These are phyloP conservation scores for Agrenia bidenticulata DNA, from an alignment of 2,888 invertebrate species.

Conservation along the genomic window DNA sequence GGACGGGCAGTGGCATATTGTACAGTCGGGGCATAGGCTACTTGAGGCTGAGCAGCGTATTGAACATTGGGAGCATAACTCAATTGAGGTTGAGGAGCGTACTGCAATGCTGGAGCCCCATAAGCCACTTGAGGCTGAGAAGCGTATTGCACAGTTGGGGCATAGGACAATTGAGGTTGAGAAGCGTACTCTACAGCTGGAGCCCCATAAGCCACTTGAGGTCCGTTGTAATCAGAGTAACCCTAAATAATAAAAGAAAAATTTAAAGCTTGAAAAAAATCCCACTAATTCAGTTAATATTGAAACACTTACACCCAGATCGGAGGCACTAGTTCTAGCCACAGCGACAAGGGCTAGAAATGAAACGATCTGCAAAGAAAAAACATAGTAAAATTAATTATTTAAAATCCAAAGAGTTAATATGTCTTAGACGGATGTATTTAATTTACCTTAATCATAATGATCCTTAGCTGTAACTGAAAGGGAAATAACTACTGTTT, in stretches of 20 bases:
- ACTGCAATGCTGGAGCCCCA: constrained; percentile 9
- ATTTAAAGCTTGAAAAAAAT: too few relatives aligned
- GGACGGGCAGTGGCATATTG: constrained; percentile 28
- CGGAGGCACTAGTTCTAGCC: constrained; percentile 27
- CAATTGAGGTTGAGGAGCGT: too few relatives aligned
- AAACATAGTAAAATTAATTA: not conserved
- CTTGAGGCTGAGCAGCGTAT: too few relatives aligned
- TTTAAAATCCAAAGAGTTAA: too few relatives aligned
- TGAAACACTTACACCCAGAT: not conserved
- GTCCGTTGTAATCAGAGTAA: constrained; percentile 7
- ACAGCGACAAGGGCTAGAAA: constrained; percentile 24
- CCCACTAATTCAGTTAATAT: too few relatives aligned
- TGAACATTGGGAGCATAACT: too few relatives aligned
- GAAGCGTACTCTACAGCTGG: constrained; percentile 12
- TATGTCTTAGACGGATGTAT: too few relatives aligned
- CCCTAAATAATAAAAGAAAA: constrained; percentile 3
- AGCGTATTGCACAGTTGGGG: not conserved
- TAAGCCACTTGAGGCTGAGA: constrained; percentile 20
- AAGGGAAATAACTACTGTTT: too few relatives aligned
- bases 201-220: constrained; percentile 15
- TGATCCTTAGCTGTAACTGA: too few relatives aligned
- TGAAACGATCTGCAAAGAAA: constrained; percentile 21
- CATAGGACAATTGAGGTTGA: too few relatives aligned
- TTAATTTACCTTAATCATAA: too few relatives aligned
- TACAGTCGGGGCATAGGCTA: constrained; percentile 7